Evolutionary conservation across 1,140 invertebrate genomes (phyloP), one percentile per base, ranked within the genome.

Genomic region (Leptinotarsa texana): DNA sequence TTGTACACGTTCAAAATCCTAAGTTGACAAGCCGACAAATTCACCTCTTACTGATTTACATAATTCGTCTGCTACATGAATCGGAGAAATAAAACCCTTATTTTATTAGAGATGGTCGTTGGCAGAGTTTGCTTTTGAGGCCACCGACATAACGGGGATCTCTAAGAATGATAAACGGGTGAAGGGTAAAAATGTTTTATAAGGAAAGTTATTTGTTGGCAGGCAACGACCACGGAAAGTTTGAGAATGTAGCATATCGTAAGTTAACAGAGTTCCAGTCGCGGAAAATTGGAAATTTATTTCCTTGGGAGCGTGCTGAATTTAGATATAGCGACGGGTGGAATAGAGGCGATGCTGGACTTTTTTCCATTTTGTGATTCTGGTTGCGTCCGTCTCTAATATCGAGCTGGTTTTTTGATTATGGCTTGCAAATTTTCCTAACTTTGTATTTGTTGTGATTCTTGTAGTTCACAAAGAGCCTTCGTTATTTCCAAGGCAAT

Each of bases 251-350:
- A 57, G 51, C 51, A 57, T 57, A 57, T 57, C 51, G 51, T 57
- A 57, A 57, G 51, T 57, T 57, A 57, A 57, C 15, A 57, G 51
- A 57, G 51, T 17, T 57, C n/a, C 51, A 18, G 51, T 57, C 51
- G 51, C 51, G 51, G 51, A 57, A 57, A 57, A 57, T 57, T 57
- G 51, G 51, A 57, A 57, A 57, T 57, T 57, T 57, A 57, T 57
- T 57, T 57, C 51, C 51, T 18, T 18, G n/a, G 51, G 1, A 57
- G 51, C 51, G 51, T 13, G n/a, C 17, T 57, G 51, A 57, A 57
- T 57, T 57, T 18, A 18, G 51, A 57, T 57, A 57, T 57, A 57
- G 15, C 51, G 15, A 57, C 33, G 8, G 33, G 3, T 42, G 33
- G 33, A 42, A 42, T 6, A 33, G 6, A 33, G 8, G 33, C 33